phyloP scores from a whole-genome alignment of 23 tunicate species.

The Oikopleura dioica region DNA sequence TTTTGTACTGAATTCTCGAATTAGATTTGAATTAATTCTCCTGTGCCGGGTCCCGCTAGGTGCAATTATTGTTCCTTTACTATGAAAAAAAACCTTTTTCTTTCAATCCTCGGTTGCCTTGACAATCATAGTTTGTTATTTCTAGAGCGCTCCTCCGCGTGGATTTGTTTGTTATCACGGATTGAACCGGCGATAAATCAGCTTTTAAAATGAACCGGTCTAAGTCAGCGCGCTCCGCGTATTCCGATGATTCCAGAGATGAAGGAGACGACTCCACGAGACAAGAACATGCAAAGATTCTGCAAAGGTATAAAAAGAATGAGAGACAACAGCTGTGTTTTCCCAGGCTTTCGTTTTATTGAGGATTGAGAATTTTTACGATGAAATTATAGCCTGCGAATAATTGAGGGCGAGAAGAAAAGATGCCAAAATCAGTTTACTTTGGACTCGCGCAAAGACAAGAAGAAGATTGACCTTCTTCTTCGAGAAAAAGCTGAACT shows the following conservation, averaged over 20 bases:
- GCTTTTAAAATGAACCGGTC: slow-evolving; percentile 10
- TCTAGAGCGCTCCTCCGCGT: too few species aligned
- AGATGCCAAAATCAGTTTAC: background rate
- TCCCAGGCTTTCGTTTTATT: too few species aligned
- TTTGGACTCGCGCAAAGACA: background rate
- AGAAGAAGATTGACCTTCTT: background rate
- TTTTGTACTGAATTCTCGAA: too few species aligned
- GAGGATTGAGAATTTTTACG: too few species aligned
- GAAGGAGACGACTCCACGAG: background rate
- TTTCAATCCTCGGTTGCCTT: too few species aligned
- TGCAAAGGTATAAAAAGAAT: background rate
- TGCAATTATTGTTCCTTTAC: too few species aligned
- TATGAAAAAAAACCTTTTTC: too few species aligned
- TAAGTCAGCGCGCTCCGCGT: background rate
- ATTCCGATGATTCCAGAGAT: background rate
- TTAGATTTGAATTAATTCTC: too few species aligned
- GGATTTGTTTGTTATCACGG: too few species aligned
- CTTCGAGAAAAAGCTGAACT: background rate
- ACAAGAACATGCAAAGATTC: background rate
- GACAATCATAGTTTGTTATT: too few species aligned
- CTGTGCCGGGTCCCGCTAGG: too few species aligned
- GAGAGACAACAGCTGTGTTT: background rate
- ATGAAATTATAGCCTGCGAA: background rate
- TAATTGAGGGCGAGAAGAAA: background rate
- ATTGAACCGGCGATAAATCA: too few species aligned